A percentile compares a stretch with the other conserved stretches of the same genome.
These are phyloP conservation scores for Timandra comae DNA, from an alignment of 2,888 invertebrate species.

Conservation along the genomic window DNA sequence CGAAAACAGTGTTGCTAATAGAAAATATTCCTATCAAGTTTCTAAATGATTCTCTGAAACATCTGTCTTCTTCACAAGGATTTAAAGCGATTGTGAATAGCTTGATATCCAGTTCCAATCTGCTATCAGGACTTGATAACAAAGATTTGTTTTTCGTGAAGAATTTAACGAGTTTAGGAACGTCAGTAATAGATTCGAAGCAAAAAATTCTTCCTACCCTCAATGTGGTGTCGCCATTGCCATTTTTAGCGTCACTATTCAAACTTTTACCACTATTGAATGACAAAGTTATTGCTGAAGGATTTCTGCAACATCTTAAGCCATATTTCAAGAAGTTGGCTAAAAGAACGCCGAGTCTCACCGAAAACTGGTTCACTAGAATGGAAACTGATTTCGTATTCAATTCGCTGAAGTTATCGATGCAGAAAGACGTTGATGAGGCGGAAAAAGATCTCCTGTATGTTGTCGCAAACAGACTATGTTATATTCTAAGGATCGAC, in stretches of 20 bases:
- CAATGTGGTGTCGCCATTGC: slow-evolving; percentile 51
- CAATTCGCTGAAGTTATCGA: slow-evolving; percentile 63
- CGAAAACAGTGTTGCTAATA: slow-evolving; percentile 43
- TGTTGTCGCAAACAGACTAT: slow-evolving; percentile 76
- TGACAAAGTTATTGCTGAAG: slow-evolving; percentile 45
- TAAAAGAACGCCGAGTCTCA: slow-evolving; percentile 50
- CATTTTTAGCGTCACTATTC: slow-evolving; percentile 56
- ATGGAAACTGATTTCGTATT: slow-evolving; percentile 77
- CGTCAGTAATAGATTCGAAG: slow-evolving; percentile 43
- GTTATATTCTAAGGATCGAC: slow-evolving; percentile 77
- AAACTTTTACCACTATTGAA: slow-evolving; percentile 45
- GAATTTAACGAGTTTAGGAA: slow-evolving; percentile 53
- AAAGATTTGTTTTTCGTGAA: slow-evolving; percentile 45
- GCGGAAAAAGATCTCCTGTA: slow-evolving; percentile 70
- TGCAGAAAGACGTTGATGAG: slow-evolving; percentile 48
- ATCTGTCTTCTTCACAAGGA: slow-evolving; percentile 58
- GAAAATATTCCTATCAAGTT: slow-evolving; percentile 45
- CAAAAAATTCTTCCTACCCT: slow-evolving; percentile 59
- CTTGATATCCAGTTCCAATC: slow-evolving; percentile 53
- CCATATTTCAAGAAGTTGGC: slow-evolving; percentile 62
- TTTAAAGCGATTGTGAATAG: slow-evolving; percentile 60
- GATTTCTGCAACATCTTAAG: slow-evolving; percentile 50
- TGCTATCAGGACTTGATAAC: slow-evolving; percentile 53
- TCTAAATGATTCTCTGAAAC: slow-evolving; percentile 42
- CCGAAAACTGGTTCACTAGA: slow-evolving; percentile 79